Conservation (phyloP, 2,888 invertebrate genomes). For the Cheilosia urbana region DNA sequence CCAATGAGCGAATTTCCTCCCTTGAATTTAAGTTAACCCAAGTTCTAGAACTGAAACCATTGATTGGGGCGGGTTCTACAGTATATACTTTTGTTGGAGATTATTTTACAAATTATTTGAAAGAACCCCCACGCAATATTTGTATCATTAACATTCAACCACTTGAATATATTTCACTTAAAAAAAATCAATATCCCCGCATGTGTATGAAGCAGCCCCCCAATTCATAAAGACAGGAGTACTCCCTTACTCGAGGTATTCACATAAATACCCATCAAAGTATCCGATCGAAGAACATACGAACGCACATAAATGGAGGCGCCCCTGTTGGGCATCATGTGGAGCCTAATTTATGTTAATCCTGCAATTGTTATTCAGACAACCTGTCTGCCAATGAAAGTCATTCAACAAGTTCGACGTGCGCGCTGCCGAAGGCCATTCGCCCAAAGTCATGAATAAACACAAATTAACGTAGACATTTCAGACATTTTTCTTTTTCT, state of each 20-base stretch:
- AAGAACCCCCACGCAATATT: no score
- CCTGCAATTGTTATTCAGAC: conserved; percentile 48
- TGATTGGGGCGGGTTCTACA: no score
- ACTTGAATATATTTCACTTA: no score
- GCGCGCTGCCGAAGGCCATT: conserved; percentile 25
- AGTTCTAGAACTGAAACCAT: no score
- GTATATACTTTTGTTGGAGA: no score
- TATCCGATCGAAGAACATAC: neutral
- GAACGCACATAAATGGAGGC: neutral
- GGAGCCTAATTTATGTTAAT: conserved; percentile 52
- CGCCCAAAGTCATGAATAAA: conserved; percentile 45
- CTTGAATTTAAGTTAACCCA: no score
- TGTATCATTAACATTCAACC: no score
- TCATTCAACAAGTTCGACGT: conserved; percentile 60
- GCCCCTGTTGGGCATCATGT: conserved; percentile 4
- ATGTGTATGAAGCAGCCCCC: no score
- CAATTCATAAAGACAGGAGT: no score
- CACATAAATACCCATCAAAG: neutral
- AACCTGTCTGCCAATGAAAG: conserved; percentile 50
- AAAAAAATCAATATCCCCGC: no score
- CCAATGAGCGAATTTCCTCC: no score
- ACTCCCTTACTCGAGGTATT: no score
- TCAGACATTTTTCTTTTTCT: conserved; percentile 6
- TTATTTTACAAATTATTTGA: neutral
- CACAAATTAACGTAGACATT: conserved; percentile 50